phyloP scores from a whole-genome alignment of 2,888 invertebrate species.

The Phrixothrix hirtus region DNA sequence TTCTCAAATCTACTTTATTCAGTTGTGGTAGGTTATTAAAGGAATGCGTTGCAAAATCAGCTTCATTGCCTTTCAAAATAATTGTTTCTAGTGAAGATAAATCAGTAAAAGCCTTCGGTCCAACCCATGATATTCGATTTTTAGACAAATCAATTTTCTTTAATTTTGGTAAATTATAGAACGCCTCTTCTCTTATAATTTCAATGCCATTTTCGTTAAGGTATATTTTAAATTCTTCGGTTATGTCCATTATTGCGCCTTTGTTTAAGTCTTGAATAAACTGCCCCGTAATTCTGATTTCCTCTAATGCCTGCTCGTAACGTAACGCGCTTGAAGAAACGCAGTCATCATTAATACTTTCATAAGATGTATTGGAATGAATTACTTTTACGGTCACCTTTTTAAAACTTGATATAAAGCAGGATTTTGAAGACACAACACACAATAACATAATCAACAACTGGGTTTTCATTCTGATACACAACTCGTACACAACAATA shows the following conservation, averaged over 20 bases:
- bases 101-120: slow-evolving; percentile 3
- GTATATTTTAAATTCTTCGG: not conserved
- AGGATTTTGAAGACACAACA: no score
- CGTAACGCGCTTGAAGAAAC: not conserved
- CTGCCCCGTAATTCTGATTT: slow-evolving; percentile 1
- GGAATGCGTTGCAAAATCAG: not conserved
- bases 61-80: not conserved
- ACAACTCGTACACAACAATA: no score
- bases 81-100: slow-evolving; percentile 1
- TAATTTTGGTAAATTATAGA: slow-evolving; percentile 1
- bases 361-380: not conserved
- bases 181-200: slow-evolving; percentile 8
- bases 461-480: no score
- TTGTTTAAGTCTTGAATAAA: slow-evolving; percentile 3
- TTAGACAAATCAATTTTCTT: not conserved
- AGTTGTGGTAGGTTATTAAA: not conserved
- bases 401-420: not conserved
- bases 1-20: not conserved
- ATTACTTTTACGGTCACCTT: not conserved
- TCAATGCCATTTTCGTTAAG: slow-evolving; percentile 1
- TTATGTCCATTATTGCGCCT: slow-evolving; percentile 1
- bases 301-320: not conserved
- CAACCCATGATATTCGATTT: slow-evolving; percentile 7
- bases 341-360: not conserved
- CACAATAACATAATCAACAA: no score